Evolutionary conservation across 2,113 vertebrate genomes (phyloP).

Genomic region (Astatotilapia flaviijosephi): DNA sequence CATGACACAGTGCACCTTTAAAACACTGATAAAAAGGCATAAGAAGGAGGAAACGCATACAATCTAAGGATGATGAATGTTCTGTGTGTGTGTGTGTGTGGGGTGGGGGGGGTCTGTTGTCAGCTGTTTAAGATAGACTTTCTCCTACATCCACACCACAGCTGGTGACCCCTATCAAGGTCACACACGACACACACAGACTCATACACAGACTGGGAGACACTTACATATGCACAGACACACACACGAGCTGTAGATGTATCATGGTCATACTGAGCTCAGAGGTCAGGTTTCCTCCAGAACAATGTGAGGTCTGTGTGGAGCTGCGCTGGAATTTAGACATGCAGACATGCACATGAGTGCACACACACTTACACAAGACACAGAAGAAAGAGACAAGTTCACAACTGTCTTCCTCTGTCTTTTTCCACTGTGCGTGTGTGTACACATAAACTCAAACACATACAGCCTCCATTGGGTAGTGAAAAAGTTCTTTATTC

Average conservation of each 20-base stretch:
- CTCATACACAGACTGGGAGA: constrained; percentile 1
- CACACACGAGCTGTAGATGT: constrained; percentile 49
- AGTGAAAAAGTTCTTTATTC: constrained; percentile 33
- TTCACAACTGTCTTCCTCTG: constrained; percentile 19
- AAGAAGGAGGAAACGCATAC: not conserved
- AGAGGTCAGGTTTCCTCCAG: constrained; percentile 68
- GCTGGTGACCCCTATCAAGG: constrained; percentile 69
- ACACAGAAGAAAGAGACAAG: constrained; percentile 13
- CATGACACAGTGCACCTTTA: not conserved
- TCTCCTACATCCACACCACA: constrained; percentile 61
- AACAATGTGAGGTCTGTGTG: constrained; percentile 73
- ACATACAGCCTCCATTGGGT: not conserved
- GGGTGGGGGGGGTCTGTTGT: constrained; percentile 25
- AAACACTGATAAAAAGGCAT: not conserved
- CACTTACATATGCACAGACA: not conserved
- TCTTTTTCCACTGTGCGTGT: constrained; percentile 14
- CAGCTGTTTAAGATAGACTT: constrained; percentile 40
- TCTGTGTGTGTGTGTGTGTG: not conserved
- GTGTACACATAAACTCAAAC: not conserved
- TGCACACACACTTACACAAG: not conserved
- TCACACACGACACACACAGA: constrained; percentile 54
- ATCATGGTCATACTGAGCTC: constrained; percentile 42
- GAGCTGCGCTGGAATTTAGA: constrained; percentile 55
- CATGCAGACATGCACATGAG: constrained; percentile 39
- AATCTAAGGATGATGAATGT: not conserved